phyloP scores from a whole-genome alignment of 1,140 invertebrate genomes.

The Micrasema longulum region DNA sequence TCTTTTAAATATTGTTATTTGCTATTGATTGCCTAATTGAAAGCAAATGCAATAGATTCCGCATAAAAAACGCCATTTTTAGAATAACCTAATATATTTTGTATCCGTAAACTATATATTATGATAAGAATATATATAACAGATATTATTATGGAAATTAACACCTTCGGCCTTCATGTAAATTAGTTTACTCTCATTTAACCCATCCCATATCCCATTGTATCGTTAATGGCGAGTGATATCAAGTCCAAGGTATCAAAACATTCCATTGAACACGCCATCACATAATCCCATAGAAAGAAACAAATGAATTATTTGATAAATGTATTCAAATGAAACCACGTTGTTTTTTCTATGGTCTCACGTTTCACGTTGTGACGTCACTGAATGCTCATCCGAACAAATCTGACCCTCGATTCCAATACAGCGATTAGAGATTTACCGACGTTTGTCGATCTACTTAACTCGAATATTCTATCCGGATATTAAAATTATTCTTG shows the following conservation, averaged over 20 bases:
- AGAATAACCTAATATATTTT: too few species aligned
- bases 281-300: conserved; percentile 32
- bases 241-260: conserved; percentile 4
- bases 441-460: too few species aligned
- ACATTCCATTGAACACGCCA: conserved; percentile 18
- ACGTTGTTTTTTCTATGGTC: conserved; percentile 26
- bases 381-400: conserved; percentile 45
- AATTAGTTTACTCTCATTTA: neutral
- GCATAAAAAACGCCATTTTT: too few species aligned
- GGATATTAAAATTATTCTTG: too few species aligned
- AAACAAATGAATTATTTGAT: conserved; percentile 29
- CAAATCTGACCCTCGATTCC: too few species aligned
- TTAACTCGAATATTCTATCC: too few species aligned
- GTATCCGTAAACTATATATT: neutral
- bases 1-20: neutral
- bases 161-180: neutral
- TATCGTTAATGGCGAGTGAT: conserved; percentile 2
- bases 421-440: too few species aligned
- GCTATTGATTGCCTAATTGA: neutral
- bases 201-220: neutral
- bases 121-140: neutral
- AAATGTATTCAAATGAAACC: conserved; percentile 32
- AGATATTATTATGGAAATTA: conserved; percentile 3
- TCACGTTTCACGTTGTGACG: conserved; percentile 42
- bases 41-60: neutral